Conservation (phyloP, 2,888 invertebrate genomes). For the Thysanoteuthis rhombus region DNA sequence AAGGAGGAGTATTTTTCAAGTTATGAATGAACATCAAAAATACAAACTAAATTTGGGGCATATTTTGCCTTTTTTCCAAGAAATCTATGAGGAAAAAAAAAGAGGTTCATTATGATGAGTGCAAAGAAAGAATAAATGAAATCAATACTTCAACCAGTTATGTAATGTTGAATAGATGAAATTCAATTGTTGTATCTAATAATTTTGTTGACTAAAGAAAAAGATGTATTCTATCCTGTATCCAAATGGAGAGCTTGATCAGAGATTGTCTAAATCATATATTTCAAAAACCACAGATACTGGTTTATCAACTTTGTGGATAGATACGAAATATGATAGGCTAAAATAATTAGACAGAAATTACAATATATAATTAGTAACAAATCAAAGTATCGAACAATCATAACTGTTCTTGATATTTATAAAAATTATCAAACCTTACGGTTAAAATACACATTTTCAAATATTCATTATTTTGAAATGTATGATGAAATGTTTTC, state of each 20-base stretch:
- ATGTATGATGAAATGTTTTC: no score
- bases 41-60: background rate
- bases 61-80: background rate
- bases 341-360: no score
- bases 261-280: background rate
- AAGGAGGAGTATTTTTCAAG: background rate
- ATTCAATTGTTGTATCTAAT: background rate
- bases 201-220: background rate
- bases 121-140: background rate
- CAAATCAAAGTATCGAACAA: no score
- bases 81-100: background rate
- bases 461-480: no score
- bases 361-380: no score
- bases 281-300: background rate
- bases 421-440: no score
- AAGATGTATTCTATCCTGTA: background rate
- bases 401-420: no score
- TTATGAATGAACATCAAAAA: background rate
- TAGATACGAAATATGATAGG: background rate
- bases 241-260: background rate
- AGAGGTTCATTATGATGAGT: background rate
- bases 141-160: background rate
- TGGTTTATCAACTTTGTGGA: background rate
- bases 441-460: no score
- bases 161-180: background rate